These are phyloP conservation scores for Campoletis raptor DNA, from an alignment of 2,888 invertebrate species.

Conservation along the genomic window DNA sequence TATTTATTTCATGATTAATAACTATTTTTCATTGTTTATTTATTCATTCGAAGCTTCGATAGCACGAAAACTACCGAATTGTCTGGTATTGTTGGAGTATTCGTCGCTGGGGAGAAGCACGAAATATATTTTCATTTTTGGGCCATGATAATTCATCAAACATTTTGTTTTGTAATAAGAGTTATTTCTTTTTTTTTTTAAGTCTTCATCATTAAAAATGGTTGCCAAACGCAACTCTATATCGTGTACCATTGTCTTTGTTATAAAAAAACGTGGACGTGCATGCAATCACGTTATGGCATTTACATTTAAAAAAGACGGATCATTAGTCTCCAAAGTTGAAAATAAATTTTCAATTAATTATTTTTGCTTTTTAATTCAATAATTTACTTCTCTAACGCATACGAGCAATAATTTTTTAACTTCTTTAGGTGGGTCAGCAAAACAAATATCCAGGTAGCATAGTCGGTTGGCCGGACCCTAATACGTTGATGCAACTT, in stretches of 20 bases:
- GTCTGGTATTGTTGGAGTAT: neutral
- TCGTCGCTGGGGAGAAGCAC: neutral
- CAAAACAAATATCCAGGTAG: slow-evolving; percentile 80
- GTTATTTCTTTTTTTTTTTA: no score
- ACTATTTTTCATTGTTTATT: neutral
- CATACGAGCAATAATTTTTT: neutral
- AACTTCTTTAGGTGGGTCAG: slow-evolving; percentile 75
- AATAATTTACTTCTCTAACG: neutral
- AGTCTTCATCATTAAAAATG: no score
- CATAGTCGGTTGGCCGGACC: slow-evolving; percentile 81
- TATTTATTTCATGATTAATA: neutral
- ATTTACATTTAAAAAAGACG: no score
- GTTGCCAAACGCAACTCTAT: no score
- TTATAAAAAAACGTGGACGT: no score
- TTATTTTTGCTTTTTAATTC: neutral
- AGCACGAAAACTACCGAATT: neutral
- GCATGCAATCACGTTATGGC: no score
- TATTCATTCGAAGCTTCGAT: neutral
- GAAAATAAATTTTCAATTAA: neutral
- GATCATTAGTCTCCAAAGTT: no score
- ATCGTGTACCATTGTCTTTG: no score
- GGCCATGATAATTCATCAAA: no score
- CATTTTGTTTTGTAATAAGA: no score
- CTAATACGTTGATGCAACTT: slow-evolving; percentile 80
- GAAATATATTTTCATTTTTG: neutral